phyloP scores from a whole-genome alignment of 2,797 vertebrate species.

The Pogoniulus pusillus region DNA sequence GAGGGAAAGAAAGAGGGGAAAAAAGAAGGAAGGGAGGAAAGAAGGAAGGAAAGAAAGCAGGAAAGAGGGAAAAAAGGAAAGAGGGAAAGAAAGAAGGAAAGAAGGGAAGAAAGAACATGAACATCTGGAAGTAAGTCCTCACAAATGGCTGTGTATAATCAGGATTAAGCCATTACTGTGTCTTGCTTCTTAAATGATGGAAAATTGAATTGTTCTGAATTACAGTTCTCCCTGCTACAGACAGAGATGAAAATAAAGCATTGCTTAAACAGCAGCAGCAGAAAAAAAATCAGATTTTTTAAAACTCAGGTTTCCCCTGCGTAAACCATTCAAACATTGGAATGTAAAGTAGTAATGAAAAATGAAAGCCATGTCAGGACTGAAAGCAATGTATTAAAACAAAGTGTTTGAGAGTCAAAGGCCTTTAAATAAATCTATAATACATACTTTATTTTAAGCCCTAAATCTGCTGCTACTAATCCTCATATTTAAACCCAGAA shows the following conservation, averaged over 20 bases:
- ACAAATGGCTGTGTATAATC: slow-evolving; percentile 23
- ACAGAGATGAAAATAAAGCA: not conserved
- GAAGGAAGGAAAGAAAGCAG: no score
- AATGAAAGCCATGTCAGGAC: slow-evolving; percentile 58
- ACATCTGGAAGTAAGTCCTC: slow-evolving; percentile 55
- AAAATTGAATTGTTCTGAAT: slow-evolving; percentile 58
- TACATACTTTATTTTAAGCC: slow-evolving; percentile 63
- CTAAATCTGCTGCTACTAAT: slow-evolving; percentile 69
- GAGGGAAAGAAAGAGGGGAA: no score
- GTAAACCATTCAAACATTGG: slow-evolving; percentile 33
- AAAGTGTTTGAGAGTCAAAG: slow-evolving; percentile 69
- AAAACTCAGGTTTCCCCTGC: slow-evolving; percentile 24
- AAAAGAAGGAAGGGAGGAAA: no score
- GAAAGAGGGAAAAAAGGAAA: not conserved
- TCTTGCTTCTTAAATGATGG: slow-evolving; percentile 48
- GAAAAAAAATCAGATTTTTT: slow-evolving; percentile 6
- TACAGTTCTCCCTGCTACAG: not conserved
- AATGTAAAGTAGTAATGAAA: slow-evolving; percentile 66
- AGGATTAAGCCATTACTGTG: slow-evolving; percentile 51
- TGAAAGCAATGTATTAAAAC: slow-evolving; percentile 57
- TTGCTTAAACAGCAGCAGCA: not conserved
- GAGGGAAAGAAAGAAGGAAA: no score
- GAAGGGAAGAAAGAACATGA: not conserved
- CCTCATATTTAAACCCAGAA: slow-evolving; percentile 60
- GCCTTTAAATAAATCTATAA: slow-evolving; percentile 66